Percentiles rank a stretch among this genome's conserved stretches.
phyloP scores from a whole-genome alignment of 2,113 vertebrate genomes.

The Centrocercus urophasianus region DNA sequence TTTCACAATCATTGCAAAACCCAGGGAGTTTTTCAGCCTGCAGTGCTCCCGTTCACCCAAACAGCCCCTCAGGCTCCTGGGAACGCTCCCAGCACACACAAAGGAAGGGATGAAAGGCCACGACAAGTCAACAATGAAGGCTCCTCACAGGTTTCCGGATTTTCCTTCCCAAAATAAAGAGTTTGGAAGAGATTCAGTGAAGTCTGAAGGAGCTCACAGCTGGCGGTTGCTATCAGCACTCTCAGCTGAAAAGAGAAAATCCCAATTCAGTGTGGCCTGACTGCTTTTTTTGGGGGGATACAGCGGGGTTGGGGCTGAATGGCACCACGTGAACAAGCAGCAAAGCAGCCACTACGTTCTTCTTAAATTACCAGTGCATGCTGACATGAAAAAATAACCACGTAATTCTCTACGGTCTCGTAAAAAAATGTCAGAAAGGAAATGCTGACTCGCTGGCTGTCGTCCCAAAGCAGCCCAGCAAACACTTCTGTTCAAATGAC shows the following conservation, averaged over 20 bases:
- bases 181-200: neutral
- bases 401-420: neutral
- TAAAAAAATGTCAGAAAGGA: neutral
- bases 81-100: neutral
- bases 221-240: neutral
- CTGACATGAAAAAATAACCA: neutral
- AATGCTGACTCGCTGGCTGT: neutral
- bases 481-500: rapidly evolving
- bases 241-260: neutral
- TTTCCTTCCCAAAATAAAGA: neutral
- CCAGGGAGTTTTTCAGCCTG: neutral
- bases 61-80: neutral
- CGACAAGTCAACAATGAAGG: neutral
- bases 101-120: slow-evolving; percentile 36
- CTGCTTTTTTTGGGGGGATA: neutral
- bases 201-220: neutral
- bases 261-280: neutral
- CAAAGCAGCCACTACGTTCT: neutral
- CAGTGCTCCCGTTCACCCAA: neutral
- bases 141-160: neutral
- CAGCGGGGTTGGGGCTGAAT: neutral
- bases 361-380: neutral
- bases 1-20: neutral
- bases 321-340: neutral
- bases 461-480: neutral